These are phyloP conservation scores for Cuculus canorus DNA, from an alignment of 2,797 vertebrate species.

Conservation along the genomic window DNA sequence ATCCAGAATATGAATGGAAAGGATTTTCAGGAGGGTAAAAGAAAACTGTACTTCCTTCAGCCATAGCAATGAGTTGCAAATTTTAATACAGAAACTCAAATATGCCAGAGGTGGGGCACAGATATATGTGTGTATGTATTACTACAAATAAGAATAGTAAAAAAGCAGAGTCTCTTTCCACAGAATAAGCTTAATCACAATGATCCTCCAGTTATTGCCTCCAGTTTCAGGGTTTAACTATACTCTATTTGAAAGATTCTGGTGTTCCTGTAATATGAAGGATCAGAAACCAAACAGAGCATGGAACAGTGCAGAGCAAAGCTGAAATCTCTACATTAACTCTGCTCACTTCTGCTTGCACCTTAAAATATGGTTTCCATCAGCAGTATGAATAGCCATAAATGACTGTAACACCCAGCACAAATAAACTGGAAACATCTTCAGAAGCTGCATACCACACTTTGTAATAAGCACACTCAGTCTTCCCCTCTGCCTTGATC, in stretches of 20 bases:
- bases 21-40: background rate
- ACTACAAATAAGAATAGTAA: background rate
- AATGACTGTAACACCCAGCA: background rate
- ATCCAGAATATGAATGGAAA: background rate
- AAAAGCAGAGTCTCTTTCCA: background rate
- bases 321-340: background rate
- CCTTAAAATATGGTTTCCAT: background rate
- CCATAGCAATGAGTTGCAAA: background rate
- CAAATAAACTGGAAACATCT: background rate
- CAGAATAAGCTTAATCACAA: background rate
- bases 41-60: background rate
- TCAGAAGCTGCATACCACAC: background rate
- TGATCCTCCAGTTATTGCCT: background rate
- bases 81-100: background rate
- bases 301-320: background rate
- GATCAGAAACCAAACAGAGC: background rate
- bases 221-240: background rate
- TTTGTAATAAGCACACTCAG: background rate
- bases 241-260: background rate
- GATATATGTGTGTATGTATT: background rate
- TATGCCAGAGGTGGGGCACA: background rate
- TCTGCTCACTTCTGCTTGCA: background rate
- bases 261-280: background rate
- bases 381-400: background rate
- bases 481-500: background rate